phyloP scores from a whole-genome alignment of 2,888 invertebrate species.

The Plebejus anna region DNA sequence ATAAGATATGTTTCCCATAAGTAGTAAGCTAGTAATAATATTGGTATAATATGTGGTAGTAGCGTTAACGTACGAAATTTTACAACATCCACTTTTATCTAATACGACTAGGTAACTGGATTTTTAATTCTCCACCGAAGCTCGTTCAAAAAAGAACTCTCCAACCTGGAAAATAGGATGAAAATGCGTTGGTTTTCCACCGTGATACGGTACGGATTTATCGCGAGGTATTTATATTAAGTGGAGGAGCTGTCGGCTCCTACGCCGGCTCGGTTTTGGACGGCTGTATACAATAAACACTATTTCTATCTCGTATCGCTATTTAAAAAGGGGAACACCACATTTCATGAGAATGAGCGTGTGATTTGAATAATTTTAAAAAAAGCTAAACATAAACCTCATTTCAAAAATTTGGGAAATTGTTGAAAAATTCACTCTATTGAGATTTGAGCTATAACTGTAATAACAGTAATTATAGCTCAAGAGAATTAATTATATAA shows the following conservation, averaged over 20 bases:
- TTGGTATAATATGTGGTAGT: background rate
- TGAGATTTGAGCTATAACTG: too few species aligned
- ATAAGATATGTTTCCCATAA: background rate
- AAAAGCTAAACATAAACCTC: background rate
- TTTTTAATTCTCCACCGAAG: slow-evolving; percentile 39
- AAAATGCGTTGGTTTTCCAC: slow-evolving; percentile 55
- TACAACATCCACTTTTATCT: slow-evolving; percentile 44
- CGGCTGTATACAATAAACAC: slow-evolving; percentile 64
- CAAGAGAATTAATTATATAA: too few species aligned
- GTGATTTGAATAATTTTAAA: background rate
- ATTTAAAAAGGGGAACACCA: background rate
- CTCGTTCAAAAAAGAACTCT: slow-evolving; percentile 58
- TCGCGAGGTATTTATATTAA: slow-evolving; percentile 76
- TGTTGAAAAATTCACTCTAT: background rate
- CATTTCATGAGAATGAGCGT: background rate
- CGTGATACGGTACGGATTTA: slow-evolving; percentile 63
- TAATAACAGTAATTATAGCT: too few species aligned
- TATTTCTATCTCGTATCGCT: slow-evolving; percentile 37
- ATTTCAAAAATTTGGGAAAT: too few species aligned
- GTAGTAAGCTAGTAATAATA: background rate
- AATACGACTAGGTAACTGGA: slow-evolving; percentile 40
- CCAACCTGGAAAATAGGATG: slow-evolving; percentile 54
- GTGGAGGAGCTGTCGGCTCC: slow-evolving; percentile 76
- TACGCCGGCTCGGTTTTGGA: slow-evolving; percentile 68
- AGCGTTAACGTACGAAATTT: slow-evolving; percentile 37